Evolutionary conservation across 2,888 invertebrate species (phyloP), one percentile per base, ranked within the genome.

Genomic region (Hylaea fasciaria): DNA sequence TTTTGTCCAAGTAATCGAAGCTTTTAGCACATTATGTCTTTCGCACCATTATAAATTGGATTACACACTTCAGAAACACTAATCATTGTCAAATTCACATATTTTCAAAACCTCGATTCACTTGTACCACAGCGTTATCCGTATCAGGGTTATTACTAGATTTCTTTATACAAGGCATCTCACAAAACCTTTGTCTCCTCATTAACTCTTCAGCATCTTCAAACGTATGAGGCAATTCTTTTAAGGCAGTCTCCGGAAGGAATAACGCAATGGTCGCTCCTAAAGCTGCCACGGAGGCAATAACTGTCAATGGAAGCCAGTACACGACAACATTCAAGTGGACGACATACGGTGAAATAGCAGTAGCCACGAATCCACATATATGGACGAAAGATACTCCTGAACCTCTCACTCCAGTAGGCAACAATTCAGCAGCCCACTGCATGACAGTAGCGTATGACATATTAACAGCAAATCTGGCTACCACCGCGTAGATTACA

Each of bases 191-290:
- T 47, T 80, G 80, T 22, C 71, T 77, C 39, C 48, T 78, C 0
- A 82, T 72, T 39, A 91, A 58, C 3, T 69, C 63, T 61, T 89
- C 89, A 1, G 89, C 82, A 39, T 86, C 87, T 9, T 86, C 84
- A 69, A 89, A 89, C 0, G 87, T 83, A 58, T 89, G 86, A 0
- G 90, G 90, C 80, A 90, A 80, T 53, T 85, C 83, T 64, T 76
- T 83, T 1, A 71, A 72, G 0, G 86, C 84, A 0, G 90, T 90
- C 66, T 91, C 91, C 0, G 91, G 89, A 35, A 90, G 66, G 10
- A 73, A 65, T 1, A 87, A 61, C 1, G 82, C 73, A 3, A 84
- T 50, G 0, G 78, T 11, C 9, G 74, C 80, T 16, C 79, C 81
- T 7, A 78, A 9, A 0, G 71, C 65, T 2, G 83, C 80, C 35